phyloP scores from a whole-genome alignment of 2,797 vertebrate genomes.

The Lepus townsendii region DNA sequence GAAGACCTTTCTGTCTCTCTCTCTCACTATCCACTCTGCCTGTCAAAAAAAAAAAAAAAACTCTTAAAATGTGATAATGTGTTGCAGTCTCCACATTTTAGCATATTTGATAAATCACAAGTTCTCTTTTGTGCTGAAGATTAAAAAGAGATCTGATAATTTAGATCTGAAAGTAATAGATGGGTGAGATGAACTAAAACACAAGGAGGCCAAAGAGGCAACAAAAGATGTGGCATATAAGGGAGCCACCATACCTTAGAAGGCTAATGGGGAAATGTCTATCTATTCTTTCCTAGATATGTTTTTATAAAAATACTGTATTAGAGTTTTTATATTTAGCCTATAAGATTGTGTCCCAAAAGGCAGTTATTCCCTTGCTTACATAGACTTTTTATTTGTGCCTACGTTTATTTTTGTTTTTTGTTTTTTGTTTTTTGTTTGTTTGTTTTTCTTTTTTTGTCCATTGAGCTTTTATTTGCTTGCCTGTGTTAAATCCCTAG shows the following conservation, averaged over 20 bases:
- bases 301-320: not conserved
- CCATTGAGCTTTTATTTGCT: too few relatives aligned
- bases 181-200: not conserved
- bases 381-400: not conserved
- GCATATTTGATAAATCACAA: not conserved
- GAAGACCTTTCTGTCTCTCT: too few relatives aligned
- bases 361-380: not conserved
- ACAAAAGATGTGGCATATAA: not conserved
- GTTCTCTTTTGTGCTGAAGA: not conserved
- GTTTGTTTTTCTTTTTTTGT: not conserved
- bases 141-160: not conserved
- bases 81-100: not conserved
- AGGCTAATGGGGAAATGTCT: not conserved
- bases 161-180: not conserved
- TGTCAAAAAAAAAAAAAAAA: too few relatives aligned
- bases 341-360: constrained; percentile 34
- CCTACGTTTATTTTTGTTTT: not conserved
- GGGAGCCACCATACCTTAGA: not conserved
- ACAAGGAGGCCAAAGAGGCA: not conserved
- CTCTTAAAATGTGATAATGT: not conserved
- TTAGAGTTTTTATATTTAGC: constrained; percentile 7
- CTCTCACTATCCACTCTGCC: too few relatives aligned
- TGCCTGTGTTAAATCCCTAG: too few relatives aligned
- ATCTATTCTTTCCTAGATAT: not conserved
- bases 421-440: not conserved